phyloP scores from a whole-genome alignment of 2,113 vertebrate species.

The Chloropsis hardwickii region DNA sequence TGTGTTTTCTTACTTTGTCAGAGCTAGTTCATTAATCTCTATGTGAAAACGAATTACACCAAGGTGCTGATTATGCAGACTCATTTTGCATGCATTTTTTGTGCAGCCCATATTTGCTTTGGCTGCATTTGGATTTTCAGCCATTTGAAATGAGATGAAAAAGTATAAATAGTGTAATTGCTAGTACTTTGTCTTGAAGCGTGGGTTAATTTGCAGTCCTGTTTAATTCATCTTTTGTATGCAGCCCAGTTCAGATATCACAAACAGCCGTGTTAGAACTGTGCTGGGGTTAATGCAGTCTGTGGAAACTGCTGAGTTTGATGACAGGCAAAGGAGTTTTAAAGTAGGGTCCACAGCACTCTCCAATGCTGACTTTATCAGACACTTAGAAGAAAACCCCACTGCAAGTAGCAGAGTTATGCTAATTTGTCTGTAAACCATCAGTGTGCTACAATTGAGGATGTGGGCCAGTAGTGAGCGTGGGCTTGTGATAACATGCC shows the following conservation, averaged over 20 bases:
- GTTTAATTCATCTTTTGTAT: not conserved
- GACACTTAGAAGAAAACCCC: not conserved
- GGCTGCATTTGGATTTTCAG: not conserved
- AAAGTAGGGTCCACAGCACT: not conserved
- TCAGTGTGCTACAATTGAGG: not conserved
- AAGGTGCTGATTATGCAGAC: not conserved
- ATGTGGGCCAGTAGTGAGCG: not conserved
- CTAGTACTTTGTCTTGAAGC: not conserved
- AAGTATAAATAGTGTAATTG: not conserved
- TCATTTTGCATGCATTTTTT: not conserved
- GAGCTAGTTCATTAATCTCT: not conserved
- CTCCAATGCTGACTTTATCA: not conserved
- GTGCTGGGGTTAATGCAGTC: not conserved
- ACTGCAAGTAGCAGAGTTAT: not conserved
- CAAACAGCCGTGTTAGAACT: rapidly evolving
- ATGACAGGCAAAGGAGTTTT: not conserved
- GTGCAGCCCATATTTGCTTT: not conserved
- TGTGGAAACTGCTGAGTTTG: not conserved
- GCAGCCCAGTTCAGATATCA: not conserved
- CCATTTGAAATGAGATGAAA: not conserved
- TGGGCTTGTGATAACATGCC: not conserved
- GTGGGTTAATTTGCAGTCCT: not conserved
- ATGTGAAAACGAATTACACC: not conserved
- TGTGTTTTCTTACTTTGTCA: not conserved
- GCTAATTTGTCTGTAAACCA: not conserved